Evolutionary conservation across 2,888 invertebrate species (phyloP), one percentile per base, ranked within the genome.

Genomic region (Drosophila barbarae): DNA sequence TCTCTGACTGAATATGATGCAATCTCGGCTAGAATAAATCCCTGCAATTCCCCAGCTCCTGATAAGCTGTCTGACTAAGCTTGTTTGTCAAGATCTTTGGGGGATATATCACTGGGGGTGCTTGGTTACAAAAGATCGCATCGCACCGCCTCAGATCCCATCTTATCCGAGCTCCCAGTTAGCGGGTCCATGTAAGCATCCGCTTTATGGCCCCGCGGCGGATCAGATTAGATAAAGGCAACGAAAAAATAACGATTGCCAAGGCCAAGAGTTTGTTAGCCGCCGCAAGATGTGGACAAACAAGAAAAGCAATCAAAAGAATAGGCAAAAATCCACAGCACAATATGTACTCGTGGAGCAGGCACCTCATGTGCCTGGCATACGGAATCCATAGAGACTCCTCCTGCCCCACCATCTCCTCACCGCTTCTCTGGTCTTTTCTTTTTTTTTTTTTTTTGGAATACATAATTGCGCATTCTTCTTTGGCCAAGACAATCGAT

Each of bases 211-310:
- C 36, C 39, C 35, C 28, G 8, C 32, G 38, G 57, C 49, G 42
- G 58, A 51, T 56, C 30, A 46, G 71, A 71, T 70, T 50, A 56
- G 70, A 71, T 71, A 60, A 71, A 53, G 36, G 42, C 34, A 54
- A 8, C 44, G 32, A 47, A 47, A 46, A 30, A 44, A 26, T 21
- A 28, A n/a, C 28, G 64, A n/a, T 12, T 8, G 35, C 44, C 77
- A 83, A 76, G 79, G 80, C 69, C 74, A 72, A 36, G 28, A 67
- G 69, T 58, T 71, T 79, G 60, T 64, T 75, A 63, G 69, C 73
- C 72, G 49, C 53, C 72, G 51, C 53, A 63, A 71, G 63, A 49
- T 55, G 54, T 47, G 54, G 55, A 56, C 68, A 71, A 70, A 75
- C 42, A 76, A 74, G 58, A 60, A 36, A 39, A 69, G 63, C 51